Base-by-base conservation (phyloP, 2,113 vertebrate species). In the Platichthys flesus region DNA sequence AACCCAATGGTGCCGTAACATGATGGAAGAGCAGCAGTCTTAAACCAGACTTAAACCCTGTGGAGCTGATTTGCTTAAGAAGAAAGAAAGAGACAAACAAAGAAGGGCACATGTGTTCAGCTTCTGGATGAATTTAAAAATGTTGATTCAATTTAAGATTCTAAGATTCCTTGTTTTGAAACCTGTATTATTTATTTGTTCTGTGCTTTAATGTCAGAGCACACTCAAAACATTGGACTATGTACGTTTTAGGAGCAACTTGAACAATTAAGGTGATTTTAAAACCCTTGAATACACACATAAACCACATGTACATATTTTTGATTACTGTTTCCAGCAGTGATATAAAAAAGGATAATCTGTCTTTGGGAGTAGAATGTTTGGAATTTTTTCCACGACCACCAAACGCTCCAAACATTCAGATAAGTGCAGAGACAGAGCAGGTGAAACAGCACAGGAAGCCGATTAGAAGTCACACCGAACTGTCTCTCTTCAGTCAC, bases 151-250 rank as follows among this genome's bases (percentile, higher is more conserved):
- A 51, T 51, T 51, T 16, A 47, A 47, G 9, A 47, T 12, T 47
- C 45, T 4, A 47, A 14, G 45, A 47, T 47, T 47, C 45, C 15
- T 47, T 47, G 31, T 47, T 47, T 47, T 47, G 2, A 47, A 16
- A 47, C 10, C 45, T 14, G 45, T 47, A 16, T 42, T 42, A 42
- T 42, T 13, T 13, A 3, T 42, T 42, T 42, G 10, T 42, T 42
- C 12, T 42, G 10, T 42, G 40, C 12, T 13, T 42, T 42, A 42
- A 12, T 13, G 2, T 3, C 40, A 12, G 86, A 91, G 79, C 78
- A 84, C 81, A 83, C 86, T 90, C 86, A 85, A 85, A 58, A 37
- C 7, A 87, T 90, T 87, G 87, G 82, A 81, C 83, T 79, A 88
- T 42, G 12, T 42, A 13, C 9, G 13, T 42, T 42, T 12, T 42